These are phyloP conservation scores for Aurelia sp. DNA, from an alignment of 30 jellyfish, hydroid and myxozoan genomes.

Conservation along the genomic window DNA sequence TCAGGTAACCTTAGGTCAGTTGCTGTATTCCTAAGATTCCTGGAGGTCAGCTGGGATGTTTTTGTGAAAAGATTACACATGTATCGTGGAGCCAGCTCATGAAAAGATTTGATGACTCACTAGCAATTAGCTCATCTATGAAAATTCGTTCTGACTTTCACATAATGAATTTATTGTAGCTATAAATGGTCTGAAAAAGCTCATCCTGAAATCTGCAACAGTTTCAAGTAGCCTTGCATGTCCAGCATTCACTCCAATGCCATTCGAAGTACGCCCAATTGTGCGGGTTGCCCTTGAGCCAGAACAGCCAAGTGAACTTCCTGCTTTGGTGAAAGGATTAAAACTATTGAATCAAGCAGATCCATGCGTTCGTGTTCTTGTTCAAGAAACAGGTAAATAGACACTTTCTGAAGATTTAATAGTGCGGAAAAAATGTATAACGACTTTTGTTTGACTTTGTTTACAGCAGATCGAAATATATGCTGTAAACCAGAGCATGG, in stretches of 20 bases:
- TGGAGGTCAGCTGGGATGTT: too few relatives aligned
- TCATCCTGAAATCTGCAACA: slow-evolving; percentile 96
- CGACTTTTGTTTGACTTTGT: too few relatives aligned
- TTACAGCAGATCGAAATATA: too few relatives aligned
- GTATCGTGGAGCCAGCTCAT: too few relatives aligned
- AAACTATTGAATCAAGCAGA: slow-evolving; percentile 93
- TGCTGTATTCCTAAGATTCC: too few relatives aligned
- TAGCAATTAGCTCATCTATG: too few relatives aligned
- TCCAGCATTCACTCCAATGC: slow-evolving; percentile 97
- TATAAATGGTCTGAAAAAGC: slow-evolving; percentile 88
- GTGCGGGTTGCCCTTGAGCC: slow-evolving; percentile 99
- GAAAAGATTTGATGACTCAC: too few relatives aligned
- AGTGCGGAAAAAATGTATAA: too few relatives aligned
- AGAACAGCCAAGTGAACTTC: slow-evolving; percentile 92
- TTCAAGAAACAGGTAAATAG: slow-evolving; percentile 95
- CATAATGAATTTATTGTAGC: slow-evolving; percentile 46
- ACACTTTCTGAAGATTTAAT: too few relatives aligned
- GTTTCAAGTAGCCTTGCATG: slow-evolving; percentile 88
- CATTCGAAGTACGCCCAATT: slow-evolving; percentile 93
- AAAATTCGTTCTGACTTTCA: background rate
- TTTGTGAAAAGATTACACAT: too few relatives aligned
- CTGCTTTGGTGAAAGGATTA: slow-evolving; percentile 83
- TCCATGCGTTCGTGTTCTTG: slow-evolving; percentile 93
- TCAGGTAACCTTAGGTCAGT: too few relatives aligned
- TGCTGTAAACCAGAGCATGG: too few relatives aligned